Conservation (phyloP, 35 echinoderm and acorn worm species). For the Diadema setosum region DNA sequence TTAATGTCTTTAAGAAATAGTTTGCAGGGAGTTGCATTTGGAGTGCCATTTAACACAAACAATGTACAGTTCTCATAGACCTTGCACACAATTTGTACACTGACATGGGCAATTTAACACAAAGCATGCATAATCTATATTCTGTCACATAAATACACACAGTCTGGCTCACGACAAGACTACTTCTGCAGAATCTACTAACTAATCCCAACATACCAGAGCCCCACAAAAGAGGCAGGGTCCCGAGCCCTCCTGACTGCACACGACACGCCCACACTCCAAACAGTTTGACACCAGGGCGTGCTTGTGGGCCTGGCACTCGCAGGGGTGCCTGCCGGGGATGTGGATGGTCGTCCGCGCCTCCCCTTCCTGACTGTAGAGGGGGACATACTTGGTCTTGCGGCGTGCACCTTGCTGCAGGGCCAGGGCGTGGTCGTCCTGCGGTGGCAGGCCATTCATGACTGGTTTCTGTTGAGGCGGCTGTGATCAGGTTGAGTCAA, state of each 20-base stretch:
- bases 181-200: not conserved
- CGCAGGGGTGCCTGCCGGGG: slow-evolving; percentile 83
- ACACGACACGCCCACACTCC: slow-evolving; percentile 95
- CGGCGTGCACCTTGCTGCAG: slow-evolving; percentile 55
- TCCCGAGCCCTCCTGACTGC: slow-evolving; percentile 88
- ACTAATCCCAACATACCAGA: slow-evolving; percentile 48
- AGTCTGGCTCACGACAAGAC: not conserved
- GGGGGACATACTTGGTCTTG: slow-evolving; percentile 89
- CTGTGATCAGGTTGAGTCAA: not conserved
- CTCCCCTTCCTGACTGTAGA: slow-evolving; percentile 84
- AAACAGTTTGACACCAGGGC: slow-evolving; percentile 78
- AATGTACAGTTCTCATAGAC: no score
- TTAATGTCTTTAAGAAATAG: no score
- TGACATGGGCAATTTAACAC: no score
- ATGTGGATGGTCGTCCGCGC: slow-evolving; percentile 61
- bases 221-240: slow-evolving; percentile 93
- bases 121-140: no score
- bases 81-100: no score
- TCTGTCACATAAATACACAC: no score
- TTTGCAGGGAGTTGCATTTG: no score
- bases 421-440: not conserved
- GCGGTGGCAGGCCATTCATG: not conserved
- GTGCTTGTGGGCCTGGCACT: slow-evolving; percentile 98
- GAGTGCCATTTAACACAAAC: no score
- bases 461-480: not conserved